Evolutionary conservation across 2,888 invertebrate genomes (phyloP).

Genomic region (Thecophora atra): DNA sequence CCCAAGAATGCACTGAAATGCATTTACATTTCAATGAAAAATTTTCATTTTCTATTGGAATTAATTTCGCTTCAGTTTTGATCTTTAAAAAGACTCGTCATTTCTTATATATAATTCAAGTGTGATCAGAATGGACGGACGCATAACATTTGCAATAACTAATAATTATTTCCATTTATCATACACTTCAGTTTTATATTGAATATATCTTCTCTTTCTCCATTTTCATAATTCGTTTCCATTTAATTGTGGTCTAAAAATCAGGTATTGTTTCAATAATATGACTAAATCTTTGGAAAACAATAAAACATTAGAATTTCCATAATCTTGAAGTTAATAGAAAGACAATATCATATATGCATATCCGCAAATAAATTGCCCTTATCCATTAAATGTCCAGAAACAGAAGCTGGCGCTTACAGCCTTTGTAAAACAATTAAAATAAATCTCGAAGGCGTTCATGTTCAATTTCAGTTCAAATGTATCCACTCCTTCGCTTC

Average conservation of each 20-base stretch:
- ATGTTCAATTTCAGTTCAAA: background rate
- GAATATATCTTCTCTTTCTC: no score
- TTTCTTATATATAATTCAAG: no score
- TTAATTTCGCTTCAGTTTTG: no score
- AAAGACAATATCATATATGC: background rate
- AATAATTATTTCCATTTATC: no score
- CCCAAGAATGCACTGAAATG: no score
- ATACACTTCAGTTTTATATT: no score
- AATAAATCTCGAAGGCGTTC: conserved; percentile 15
- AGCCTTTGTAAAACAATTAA: conserved; percentile 13
- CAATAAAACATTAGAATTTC: background rate
- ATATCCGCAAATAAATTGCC: background rate
- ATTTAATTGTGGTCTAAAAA: no score
- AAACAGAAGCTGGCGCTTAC: background rate
- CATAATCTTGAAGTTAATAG: background rate
- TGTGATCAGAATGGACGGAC: no score
- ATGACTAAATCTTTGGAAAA: background rate
- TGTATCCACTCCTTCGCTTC: background rate
- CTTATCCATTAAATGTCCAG: background rate
- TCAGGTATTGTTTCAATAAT: background rate
- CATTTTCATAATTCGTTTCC: background rate
- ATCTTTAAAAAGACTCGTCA: no score
- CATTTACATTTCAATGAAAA: no score
- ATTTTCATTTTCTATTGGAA: no score
- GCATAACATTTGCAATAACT: no score